These are phyloP conservation scores for Carabus problematicus DNA, from an alignment of 2,888 invertebrate genomes.

Conservation along the genomic window DNA sequence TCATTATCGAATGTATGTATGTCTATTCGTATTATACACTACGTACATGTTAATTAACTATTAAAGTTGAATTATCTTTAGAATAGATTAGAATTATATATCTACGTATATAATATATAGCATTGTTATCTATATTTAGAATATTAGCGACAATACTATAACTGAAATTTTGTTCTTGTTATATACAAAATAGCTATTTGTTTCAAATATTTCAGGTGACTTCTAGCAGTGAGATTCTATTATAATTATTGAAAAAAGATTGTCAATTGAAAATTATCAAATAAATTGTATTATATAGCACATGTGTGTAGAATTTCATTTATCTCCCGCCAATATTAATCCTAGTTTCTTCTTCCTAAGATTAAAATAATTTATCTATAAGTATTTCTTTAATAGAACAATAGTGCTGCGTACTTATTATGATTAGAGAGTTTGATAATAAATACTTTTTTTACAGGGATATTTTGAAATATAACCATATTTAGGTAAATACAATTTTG, in stretches of 20 bases:
- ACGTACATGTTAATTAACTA: neutral
- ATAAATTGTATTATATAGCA: conserved; percentile 37
- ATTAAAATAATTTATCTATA: no score
- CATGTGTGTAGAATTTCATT: neutral
- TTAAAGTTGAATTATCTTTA: neutral
- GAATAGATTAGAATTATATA: neutral
- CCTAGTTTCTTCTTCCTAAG: no score
- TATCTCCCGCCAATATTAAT: no score
- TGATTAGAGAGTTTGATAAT: no score
- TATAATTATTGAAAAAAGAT: conserved; percentile 22
- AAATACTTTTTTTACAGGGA: no score
- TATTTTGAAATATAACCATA: no score
- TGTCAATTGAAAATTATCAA: conserved; percentile 37
- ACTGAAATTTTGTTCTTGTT: conserved; percentile 20
- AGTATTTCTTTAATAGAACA: no score
- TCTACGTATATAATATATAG: conserved; percentile 1
- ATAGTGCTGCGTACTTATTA: no score
- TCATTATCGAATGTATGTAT: conserved; percentile 20
- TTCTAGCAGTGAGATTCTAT: conserved; percentile 33
- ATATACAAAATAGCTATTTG: conserved; percentile 29
- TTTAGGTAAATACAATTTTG: no score
- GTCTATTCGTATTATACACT: conserved; percentile 2
- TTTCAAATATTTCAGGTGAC: conserved; percentile 30
- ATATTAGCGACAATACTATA: conserved; percentile 22
- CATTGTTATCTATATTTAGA: conserved; percentile 23